These are phyloP conservation scores for Sylvia borin DNA, from an alignment of 2,797 vertebrate genomes.

Conservation along the genomic window DNA sequence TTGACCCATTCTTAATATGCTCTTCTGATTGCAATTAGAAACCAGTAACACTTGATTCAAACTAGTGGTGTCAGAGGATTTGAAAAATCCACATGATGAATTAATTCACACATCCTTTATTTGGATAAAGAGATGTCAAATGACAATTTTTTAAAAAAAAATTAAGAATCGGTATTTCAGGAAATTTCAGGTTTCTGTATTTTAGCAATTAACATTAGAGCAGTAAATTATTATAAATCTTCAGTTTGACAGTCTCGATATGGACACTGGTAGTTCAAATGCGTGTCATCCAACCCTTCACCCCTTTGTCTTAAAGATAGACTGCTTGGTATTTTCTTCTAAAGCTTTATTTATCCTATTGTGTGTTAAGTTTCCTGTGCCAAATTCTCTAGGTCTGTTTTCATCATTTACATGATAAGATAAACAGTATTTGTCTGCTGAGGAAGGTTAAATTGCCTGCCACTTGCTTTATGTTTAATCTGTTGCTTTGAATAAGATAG, in stretches of 20 bases:
- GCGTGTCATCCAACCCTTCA: neutral
- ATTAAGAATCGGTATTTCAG: neutral
- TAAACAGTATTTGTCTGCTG: slow-evolving; percentile 30
- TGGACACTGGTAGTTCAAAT: neutral
- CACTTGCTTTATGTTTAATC: slow-evolving; percentile 10
- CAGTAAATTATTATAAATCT: neutral
- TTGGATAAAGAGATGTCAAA: neutral
- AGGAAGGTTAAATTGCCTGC: slow-evolving; percentile 30
- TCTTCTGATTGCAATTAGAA: neutral
- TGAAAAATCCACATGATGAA: neutral
- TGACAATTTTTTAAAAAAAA: neutral
- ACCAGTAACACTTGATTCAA: neutral
- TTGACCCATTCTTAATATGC: neutral
- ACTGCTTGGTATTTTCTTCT: neutral
- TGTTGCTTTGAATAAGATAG: slow-evolving; percentile 5
- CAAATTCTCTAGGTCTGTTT: slow-evolving; percentile 46
- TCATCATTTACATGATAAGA: slow-evolving; percentile 42
- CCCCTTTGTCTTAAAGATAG: neutral
- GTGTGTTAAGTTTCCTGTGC: neutral
- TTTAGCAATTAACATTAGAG: neutral
- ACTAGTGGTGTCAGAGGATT: neutral
- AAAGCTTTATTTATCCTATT: slow-evolving; percentile 23
- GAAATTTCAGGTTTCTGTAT: neutral
- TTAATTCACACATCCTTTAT: neutral
- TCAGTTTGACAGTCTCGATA: neutral